A percentile compares a stretch with the other conserved stretches of the same genome.
These are phyloP conservation scores for Odobenus rosmarus DNA, from an alignment of 2,113 vertebrate species.

Conservation along the genomic window DNA sequence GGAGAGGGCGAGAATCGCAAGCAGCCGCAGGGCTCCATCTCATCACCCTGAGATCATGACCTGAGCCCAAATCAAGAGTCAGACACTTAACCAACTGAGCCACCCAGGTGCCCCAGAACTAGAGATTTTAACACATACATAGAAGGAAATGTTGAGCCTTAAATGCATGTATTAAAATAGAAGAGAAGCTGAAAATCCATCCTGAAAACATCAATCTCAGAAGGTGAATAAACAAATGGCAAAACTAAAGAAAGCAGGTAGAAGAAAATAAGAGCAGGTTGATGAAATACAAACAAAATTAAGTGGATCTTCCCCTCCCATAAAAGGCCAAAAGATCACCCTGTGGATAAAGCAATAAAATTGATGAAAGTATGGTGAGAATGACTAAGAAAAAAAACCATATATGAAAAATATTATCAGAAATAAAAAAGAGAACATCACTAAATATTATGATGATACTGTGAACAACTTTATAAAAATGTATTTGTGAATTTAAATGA, in stretches of 20 bases:
- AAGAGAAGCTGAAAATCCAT: neutral
- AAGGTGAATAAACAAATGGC: neutral
- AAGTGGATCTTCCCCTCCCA: neutral
- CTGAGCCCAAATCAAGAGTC: neutral
- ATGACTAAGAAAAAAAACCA: neutral
- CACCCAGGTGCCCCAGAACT: neutral
- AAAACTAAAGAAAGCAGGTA: neutral
- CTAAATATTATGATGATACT: neutral
- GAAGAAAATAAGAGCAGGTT: neutral
- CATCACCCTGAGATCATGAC: neutral
- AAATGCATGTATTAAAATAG: neutral
- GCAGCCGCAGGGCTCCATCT: neutral
- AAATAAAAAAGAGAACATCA: neutral
- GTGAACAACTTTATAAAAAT: neutral
- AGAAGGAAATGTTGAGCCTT: neutral
- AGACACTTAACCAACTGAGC: neutral
- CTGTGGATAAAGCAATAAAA: neutral
- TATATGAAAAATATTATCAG: neutral
- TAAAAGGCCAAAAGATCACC: neutral
- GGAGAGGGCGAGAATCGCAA: neutral
- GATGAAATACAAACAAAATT: neutral
- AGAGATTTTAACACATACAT: neutral
- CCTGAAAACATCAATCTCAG: neutral
- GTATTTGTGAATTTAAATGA: neutral
- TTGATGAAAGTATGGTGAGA: neutral